A percentile compares a stretch with the other conserved stretches of the same genome.
Conservation (phyloP, 2,797 vertebrate species). For the Dermochelys coriacea region DNA sequence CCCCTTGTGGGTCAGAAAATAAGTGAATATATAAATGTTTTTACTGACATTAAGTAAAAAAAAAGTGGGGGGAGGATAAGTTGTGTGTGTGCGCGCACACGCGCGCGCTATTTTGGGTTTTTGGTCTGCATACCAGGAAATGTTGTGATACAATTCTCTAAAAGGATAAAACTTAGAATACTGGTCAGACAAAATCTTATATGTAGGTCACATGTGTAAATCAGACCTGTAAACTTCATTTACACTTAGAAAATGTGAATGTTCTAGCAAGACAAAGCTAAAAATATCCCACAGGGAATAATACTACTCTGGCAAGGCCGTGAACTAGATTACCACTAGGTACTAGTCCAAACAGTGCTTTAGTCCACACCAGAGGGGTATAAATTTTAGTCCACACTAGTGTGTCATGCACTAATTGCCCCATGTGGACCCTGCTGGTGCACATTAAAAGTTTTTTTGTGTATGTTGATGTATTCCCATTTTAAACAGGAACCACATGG, state of each 20-base stretch:
- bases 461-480: neutral
- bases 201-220: neutral
- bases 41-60: neutral
- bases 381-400: neutral
- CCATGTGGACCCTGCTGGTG: neutral
- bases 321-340: accelerated
- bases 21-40: neutral
- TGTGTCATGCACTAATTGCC: neutral
- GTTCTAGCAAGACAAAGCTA: neutral
- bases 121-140: slow-evolving; percentile 24
- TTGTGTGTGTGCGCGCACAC: no score
- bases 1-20: neutral
- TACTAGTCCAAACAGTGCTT: neutral
- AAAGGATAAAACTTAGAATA: slow-evolving; percentile 33
- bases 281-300: neutral
- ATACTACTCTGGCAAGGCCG: neutral
- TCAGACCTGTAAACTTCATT: neutral
- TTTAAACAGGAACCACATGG: neutral
- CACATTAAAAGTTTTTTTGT: neutral
- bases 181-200: neutral
- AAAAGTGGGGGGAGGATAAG: neutral
- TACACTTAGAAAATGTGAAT: neutral
- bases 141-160: slow-evolving; percentile 24
- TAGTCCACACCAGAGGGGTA: neutral
- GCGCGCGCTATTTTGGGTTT: slow-evolving; percentile 8